Evolutionary conservation across 2,797 vertebrate genomes (phyloP).

Genomic region (Cossypha caffra): DNA sequence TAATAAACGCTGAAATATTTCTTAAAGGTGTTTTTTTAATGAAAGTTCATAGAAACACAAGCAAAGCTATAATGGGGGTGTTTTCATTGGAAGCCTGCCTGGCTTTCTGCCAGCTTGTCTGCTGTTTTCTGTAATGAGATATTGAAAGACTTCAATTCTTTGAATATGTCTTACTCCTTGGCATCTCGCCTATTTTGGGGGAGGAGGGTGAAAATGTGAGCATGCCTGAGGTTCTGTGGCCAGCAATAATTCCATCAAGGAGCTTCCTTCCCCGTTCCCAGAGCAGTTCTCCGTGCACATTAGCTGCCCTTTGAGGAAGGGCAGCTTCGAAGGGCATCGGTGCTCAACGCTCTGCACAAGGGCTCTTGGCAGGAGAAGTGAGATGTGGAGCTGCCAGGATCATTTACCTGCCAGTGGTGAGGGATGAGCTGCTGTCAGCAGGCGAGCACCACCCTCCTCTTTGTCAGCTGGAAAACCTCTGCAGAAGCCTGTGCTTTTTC

Average conservation of each 20-base stretch:
- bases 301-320: conserved; percentile 17
- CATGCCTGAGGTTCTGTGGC: conserved; percentile 48
- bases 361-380: conserved; percentile 37
- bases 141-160: conserved; percentile 62
- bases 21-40: conserved; percentile 57
- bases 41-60: conserved; percentile 60
- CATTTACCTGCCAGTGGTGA: not conserved
- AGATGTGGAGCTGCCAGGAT: conserved; percentile 5
- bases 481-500: not conserved
- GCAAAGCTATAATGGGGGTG: conserved; percentile 60
- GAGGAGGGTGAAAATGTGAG: conserved; percentile 25
- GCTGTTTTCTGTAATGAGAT: conserved; percentile 66
- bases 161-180: conserved; percentile 50
- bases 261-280: not conserved
- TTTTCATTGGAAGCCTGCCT: conserved; percentile 63
- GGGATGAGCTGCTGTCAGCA: conserved; percentile 19
- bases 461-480: not conserved
- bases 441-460: not conserved
- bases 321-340: not conserved
- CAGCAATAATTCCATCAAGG: conserved; percentile 8
- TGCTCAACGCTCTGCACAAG: not conserved
- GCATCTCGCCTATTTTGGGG: not conserved
- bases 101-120: conserved; percentile 56
- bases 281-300: not conserved
- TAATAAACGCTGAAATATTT: conserved; percentile 66